A percentile compares a stretch with the other conserved stretches of the same genome.
phyloP scores from a whole-genome alignment of 1,140 invertebrate species.

The Penaeus indicus region DNA sequence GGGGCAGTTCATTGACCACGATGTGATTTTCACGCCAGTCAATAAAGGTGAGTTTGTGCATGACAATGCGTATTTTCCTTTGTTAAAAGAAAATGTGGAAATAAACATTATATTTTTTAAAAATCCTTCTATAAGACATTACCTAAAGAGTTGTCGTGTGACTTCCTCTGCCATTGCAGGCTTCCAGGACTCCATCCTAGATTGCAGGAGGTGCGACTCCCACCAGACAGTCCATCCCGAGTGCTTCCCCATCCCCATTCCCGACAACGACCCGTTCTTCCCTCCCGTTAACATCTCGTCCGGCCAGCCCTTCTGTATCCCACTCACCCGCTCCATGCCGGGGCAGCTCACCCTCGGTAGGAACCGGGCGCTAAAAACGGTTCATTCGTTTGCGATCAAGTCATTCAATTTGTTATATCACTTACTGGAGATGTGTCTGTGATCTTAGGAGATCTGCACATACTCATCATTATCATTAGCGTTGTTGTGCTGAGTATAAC shows the following conservation, averaged over 20 bases:
- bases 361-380: not conserved
- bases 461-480: too few species aligned
- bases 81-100: too few species aligned
- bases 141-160: not conserved
- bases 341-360: constrained; percentile 75
- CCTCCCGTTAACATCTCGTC: constrained; percentile 71
- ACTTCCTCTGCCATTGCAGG: constrained; percentile 67
- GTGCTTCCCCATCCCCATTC: constrained; percentile 75
- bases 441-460: too few species aligned
- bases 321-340: constrained; percentile 75
- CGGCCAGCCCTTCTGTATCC: constrained; percentile 74
- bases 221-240: constrained; percentile 72
- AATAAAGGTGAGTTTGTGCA: constrained; percentile 69
- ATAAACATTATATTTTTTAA: too few species aligned
- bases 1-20: constrained; percentile 76
- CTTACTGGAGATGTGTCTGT: too few species aligned
- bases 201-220: constrained; percentile 71
- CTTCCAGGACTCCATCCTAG: constrained; percentile 69
- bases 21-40: constrained; percentile 76
- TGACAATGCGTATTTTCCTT: not conserved
- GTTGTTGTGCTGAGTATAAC: too few species aligned
- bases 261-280: constrained; percentile 75
- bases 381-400: too few species aligned
- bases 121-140: too few species aligned
- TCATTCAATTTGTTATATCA: too few species aligned